A percentile compares a stretch with the other conserved stretches of the same genome.
These are phyloP conservation scores for Cranoglanis bouderius DNA, from an alignment of 2,113 vertebrate genomes.

Conservation along the genomic window DNA sequence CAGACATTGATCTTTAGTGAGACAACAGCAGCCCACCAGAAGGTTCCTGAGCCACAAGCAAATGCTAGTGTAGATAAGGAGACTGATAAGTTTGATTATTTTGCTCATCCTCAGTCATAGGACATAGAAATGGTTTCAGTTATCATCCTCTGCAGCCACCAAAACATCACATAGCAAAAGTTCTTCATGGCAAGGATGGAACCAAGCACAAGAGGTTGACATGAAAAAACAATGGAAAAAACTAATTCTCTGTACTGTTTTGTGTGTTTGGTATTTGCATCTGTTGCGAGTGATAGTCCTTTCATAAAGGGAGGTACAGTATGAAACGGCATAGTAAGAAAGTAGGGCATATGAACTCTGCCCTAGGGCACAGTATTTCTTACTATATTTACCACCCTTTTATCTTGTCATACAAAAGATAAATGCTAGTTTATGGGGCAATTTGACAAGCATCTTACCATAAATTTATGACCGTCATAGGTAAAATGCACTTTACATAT, in stretches of 20 bases:
- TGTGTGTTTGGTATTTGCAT: background rate
- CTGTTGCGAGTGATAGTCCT: background rate
- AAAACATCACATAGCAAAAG: background rate
- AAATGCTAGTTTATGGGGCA: background rate
- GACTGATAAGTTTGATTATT: background rate
- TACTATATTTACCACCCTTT: conserved; percentile 16
- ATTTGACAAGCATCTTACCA: background rate
- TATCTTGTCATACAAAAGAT: conserved; percentile 6
- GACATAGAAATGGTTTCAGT: background rate
- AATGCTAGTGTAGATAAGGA: background rate
- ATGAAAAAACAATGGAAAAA: background rate
- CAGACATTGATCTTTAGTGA: background rate
- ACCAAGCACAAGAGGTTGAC: background rate
- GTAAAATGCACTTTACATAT: conserved; percentile 31
- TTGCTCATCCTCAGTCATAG: background rate
- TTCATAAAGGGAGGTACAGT: background rate
- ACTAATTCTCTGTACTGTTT: background rate
- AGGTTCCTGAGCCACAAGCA: background rate
- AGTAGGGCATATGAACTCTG: conserved; percentile 32
- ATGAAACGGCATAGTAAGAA: background rate
- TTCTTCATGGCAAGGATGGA: background rate
- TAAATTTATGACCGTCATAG: conserved; percentile 23
- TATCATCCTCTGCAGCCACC: background rate
- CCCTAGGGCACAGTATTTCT: background rate
- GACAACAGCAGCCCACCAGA: background rate